Evolutionary conservation across 2,113 vertebrate genomes (phyloP).

Genomic region (Protobothrops flavoviridis): DNA sequence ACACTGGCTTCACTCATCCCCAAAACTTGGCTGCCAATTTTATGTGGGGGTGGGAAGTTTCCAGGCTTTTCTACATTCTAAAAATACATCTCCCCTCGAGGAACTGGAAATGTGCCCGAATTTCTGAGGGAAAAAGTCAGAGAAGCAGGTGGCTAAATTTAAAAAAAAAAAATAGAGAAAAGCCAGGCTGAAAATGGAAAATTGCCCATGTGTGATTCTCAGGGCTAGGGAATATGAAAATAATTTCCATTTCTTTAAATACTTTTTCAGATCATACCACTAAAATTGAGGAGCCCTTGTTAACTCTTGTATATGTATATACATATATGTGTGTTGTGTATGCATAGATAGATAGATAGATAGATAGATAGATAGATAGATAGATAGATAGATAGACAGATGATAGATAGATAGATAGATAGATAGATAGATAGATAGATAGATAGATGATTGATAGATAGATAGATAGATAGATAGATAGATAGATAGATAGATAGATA

Average conservation of each 20-base stretch:
- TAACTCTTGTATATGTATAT: neutral
- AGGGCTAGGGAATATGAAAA: neutral
- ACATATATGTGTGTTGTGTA: no score
- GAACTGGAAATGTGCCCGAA: neutral
- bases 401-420: no score
- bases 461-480: no score
- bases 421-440: no score
- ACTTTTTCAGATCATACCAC: neutral
- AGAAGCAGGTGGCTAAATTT: neutral
- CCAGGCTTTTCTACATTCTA: slow-evolving; percentile 8
- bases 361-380: no score
- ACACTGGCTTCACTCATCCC: neutral
- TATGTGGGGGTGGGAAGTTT: neutral
- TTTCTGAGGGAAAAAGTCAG: neutral
- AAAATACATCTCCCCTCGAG: neutral
- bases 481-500: no score
- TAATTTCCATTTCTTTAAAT: neutral
- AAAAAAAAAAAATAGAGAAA: neutral
- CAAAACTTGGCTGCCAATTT: neutral
- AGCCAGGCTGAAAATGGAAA: neutral
- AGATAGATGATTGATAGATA: no score
- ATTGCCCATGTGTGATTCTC: neutral
- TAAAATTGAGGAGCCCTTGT: neutral
- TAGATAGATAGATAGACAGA: no score
- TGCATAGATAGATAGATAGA: no score